Evolutionary conservation across 2,888 invertebrate genomes (phyloP).

Genomic region (Chrysina gloriosa): DNA sequence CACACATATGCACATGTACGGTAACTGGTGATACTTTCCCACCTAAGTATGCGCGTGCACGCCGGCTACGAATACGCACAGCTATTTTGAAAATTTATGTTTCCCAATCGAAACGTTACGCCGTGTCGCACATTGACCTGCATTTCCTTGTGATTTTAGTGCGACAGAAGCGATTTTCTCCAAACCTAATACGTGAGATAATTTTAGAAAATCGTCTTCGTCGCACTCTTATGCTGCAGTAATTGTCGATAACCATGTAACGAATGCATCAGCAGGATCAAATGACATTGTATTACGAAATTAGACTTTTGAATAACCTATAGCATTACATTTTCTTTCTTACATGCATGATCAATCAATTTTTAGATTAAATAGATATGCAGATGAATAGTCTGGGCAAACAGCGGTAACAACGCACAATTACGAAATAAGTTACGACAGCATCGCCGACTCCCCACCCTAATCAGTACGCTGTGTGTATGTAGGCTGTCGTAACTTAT

Average conservation of each 20-base stretch:
- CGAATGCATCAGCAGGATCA: too few relatives aligned
- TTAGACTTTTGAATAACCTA: too few relatives aligned
- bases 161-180: constrained; percentile 30
- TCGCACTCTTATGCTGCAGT: background rate
- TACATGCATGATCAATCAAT: too few relatives aligned
- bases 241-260: background rate
- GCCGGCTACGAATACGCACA: constrained; percentile 37
- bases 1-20: constrained; percentile 1
- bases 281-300: too few relatives aligned
- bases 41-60: constrained; percentile 41
- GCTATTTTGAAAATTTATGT: constrained; percentile 39
- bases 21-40: constrained; percentile 32
- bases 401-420: too few relatives aligned
- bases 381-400: too few relatives aligned
- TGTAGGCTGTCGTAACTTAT: too few relatives aligned
- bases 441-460: too few relatives aligned
- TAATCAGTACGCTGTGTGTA: too few relatives aligned
- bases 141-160: constrained; percentile 30
- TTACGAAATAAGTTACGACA: too few relatives aligned
- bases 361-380: too few relatives aligned
- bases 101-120: constrained; percentile 33
- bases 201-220: constrained; percentile 38
- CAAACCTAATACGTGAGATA: constrained; percentile 36
- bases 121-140: constrained; percentile 32
- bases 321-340: too few relatives aligned